Conservation (phyloP, 2,113 vertebrate species). For the Neoarius graeffei region DNA sequence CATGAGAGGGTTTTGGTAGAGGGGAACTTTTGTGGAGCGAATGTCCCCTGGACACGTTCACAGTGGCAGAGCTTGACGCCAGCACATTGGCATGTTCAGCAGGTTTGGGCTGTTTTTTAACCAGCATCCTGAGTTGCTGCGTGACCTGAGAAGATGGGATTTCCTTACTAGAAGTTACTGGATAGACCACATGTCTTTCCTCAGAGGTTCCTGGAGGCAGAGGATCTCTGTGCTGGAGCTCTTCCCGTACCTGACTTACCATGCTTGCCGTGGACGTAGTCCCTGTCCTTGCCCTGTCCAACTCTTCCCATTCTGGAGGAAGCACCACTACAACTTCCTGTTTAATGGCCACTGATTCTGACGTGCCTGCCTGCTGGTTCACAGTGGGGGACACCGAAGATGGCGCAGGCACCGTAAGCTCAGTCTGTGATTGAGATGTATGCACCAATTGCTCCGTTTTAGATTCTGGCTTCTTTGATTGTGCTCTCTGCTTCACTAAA, state of each 20-base stretch:
- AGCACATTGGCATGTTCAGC: constrained; percentile 22
- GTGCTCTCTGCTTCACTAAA: constrained; percentile 17
- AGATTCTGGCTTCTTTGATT: constrained; percentile 31
- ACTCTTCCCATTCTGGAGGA: constrained; percentile 55
- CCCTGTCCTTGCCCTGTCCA: constrained; percentile 40
- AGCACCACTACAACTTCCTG: constrained; percentile 65
- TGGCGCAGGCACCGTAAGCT: constrained; percentile 37
- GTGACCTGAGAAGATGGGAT: constrained; percentile 49
- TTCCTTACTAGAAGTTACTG: constrained; percentile 51
- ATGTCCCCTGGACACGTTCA: constrained; percentile 44
- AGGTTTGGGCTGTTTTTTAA: constrained; percentile 53
- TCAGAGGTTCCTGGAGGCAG: constrained; percentile 46
- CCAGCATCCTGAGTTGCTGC: constrained; percentile 57
- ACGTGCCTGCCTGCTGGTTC: constrained; percentile 40
- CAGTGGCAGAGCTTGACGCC: constrained; percentile 45
- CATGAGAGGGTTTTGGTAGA: constrained; percentile 58
- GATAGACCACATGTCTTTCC: constrained; percentile 53
- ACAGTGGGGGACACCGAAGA: constrained; percentile 35
- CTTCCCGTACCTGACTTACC: constrained; percentile 13
- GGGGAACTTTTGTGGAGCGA: constrained; percentile 58
- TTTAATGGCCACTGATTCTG: constrained; percentile 61
- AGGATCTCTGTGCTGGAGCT: constrained; percentile 48
- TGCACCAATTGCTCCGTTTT: constrained; percentile 23
- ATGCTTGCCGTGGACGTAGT: neutral
- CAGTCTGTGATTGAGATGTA: constrained; percentile 21